Conservation (phyloP, 2,888 invertebrate species). For the Meteorus cinctellus region DNA sequence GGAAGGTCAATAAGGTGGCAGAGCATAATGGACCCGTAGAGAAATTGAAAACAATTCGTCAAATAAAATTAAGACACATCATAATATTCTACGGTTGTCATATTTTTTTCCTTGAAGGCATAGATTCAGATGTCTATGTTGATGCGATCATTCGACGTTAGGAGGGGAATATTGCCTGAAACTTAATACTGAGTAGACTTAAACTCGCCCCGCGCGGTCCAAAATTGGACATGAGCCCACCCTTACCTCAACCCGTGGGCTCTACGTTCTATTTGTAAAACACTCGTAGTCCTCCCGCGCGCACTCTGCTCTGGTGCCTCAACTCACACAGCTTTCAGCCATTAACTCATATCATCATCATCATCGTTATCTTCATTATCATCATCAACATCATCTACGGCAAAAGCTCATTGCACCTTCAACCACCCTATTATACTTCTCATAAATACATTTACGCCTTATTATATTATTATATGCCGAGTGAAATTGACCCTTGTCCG, state of each 20-base stretch:
- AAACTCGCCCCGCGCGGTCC: constrained; percentile 64
- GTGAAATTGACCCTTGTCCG: neutral
- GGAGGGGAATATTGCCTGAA: constrained; percentile 71
- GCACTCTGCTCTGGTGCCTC: constrained; percentile 35
- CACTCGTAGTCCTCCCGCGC: constrained; percentile 71
- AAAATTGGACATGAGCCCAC: constrained; percentile 74
- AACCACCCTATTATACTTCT: neutral
- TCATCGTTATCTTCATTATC: neutral
- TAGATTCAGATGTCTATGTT: constrained; percentile 15
- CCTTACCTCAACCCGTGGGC: constrained; percentile 66
- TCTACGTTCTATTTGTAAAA: constrained; percentile 73
- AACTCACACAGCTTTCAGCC: constrained; percentile 4
- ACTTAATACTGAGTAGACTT: constrained; percentile 71
- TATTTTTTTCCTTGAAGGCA: constrained; percentile 20
- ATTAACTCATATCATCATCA: constrained; percentile 14
- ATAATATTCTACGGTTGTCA: constrained; percentile 28
- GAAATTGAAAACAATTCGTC: constrained; percentile 20
- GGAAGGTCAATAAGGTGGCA: neutral
- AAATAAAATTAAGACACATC: constrained; percentile 39
- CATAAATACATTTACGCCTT: neutral
- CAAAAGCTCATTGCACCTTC: neutral
- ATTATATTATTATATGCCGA: neutral
- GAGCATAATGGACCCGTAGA: neutral
- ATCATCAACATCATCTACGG: neutral
- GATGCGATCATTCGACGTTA: constrained; percentile 25